Percentiles rank a stretch among this genome's conserved stretches.
These are phyloP conservation scores for Lottia scabra DNA, from an alignment of 2,888 invertebrate species.

Conservation along the genomic window DNA sequence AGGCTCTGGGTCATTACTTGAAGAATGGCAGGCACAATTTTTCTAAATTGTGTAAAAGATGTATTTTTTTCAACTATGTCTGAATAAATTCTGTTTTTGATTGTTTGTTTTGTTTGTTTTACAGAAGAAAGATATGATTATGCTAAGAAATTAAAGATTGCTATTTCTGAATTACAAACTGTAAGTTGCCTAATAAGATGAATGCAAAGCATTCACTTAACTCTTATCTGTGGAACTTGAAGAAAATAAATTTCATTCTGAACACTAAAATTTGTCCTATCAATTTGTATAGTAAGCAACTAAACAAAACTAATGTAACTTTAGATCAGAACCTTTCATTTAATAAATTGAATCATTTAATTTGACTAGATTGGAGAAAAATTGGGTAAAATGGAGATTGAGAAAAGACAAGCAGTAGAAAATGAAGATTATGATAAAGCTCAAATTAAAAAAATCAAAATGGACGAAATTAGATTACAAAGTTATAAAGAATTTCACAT, in stretches of 20 bases:
- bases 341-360: not conserved
- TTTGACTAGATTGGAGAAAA: slow-evolving; percentile 81
- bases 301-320: too few relatives aligned
- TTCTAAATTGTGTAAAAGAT: too few relatives aligned
- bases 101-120: slow-evolving; percentile 7
- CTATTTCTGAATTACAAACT: slow-evolving; percentile 84
- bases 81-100: too few relatives aligned
- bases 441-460: slow-evolving; percentile 87
- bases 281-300: too few relatives aligned
- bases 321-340: too few relatives aligned
- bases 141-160: slow-evolving; percentile 88
- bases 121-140: slow-evolving; percentile 92
- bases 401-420: slow-evolving; percentile 92
- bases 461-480: slow-evolving; percentile 84
- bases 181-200: slow-evolving; percentile 36
- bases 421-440: slow-evolving; percentile 92
- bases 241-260: too few relatives aligned
- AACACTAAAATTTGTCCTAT: too few relatives aligned
- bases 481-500: slow-evolving; percentile 79
- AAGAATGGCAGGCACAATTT: too few relatives aligned
- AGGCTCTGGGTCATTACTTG: too few relatives aligned
- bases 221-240: too few relatives aligned
- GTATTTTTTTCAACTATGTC: too few relatives aligned
- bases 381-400: slow-evolving; percentile 88
- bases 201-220: too few relatives aligned